phyloP scores from a whole-genome alignment of 2,113 vertebrate species.

The Orcinus orca region DNA sequence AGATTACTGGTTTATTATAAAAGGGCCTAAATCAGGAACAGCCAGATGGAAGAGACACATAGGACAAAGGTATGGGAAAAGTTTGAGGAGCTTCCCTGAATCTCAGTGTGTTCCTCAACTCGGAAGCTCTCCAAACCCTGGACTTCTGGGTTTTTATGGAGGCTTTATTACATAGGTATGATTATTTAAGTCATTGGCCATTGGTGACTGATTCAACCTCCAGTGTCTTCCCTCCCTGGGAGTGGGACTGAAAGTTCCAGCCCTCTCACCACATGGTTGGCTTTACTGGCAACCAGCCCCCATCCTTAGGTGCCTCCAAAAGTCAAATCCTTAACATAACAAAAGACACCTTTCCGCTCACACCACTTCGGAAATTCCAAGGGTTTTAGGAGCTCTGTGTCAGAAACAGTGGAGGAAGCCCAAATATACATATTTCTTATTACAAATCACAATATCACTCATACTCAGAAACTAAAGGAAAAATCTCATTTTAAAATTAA shows the following conservation, averaged over 20 bases:
- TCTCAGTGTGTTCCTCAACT: neutral
- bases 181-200: neutral
- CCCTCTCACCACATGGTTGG: neutral
- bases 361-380: neutral
- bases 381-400: neutral
- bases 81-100: neutral
- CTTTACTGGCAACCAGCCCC: neutral
- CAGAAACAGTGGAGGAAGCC: neutral
- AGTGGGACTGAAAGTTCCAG: neutral
- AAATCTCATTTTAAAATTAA: neutral
- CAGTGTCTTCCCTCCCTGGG: neutral
- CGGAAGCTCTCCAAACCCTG: neutral
- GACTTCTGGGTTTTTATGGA: neutral
- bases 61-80: neutral
- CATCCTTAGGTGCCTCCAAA: neutral
- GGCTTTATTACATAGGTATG: neutral
- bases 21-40: neutral
- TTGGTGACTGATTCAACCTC: neutral
- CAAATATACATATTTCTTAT: neutral
- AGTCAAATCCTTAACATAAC: neutral
- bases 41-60: neutral
- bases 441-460: neutral
- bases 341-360: neutral
- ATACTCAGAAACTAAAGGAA: neutral
- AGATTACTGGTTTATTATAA: neutral